Evolutionary conservation across 64 coral and sea anemone genomes (phyloP).

Genomic region (Anthopleura sola): DNA sequence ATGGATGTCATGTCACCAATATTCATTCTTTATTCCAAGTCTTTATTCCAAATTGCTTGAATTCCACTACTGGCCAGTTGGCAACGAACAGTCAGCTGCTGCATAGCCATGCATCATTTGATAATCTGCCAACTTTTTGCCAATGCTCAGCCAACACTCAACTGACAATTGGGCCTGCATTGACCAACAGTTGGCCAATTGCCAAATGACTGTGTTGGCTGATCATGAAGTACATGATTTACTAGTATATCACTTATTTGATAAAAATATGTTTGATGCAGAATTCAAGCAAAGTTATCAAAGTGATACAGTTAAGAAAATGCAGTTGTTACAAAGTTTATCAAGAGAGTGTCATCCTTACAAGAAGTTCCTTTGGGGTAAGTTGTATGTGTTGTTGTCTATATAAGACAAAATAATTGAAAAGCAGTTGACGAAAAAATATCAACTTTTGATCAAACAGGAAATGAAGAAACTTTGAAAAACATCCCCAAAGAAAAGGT

Average conservation of each 20-base stretch:
- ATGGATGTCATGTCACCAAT: too few relatives aligned
- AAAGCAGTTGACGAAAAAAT: not conserved
- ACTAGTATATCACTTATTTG: not conserved
- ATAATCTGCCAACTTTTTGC: not conserved
- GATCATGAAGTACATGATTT: not conserved
- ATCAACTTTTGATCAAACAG: slow-evolving; percentile 9
- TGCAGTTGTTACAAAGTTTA: slow-evolving; percentile 68
- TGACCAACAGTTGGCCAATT: too few relatives aligned
- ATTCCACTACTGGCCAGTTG: too few relatives aligned
- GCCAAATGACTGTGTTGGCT: too few relatives aligned
- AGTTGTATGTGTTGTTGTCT: not conserved
- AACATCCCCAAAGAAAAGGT: slow-evolving; percentile 19
- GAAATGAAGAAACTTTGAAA: slow-evolving; percentile 67
- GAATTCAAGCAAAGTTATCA: slow-evolving; percentile 62
- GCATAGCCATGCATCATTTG: too few relatives aligned
- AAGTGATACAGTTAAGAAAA: slow-evolving; percentile 82
- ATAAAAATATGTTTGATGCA: not conserved
- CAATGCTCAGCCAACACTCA: too few relatives aligned
- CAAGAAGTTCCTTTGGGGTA: slow-evolving; percentile 87
- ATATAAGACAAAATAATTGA: not conserved
- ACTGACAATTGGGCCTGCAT: too few relatives aligned
- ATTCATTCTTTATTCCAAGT: too few relatives aligned
- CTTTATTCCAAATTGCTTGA: too few relatives aligned
- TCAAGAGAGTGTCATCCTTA: slow-evolving; percentile 67
- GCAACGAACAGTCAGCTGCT: too few relatives aligned